Conservation (phyloP, 2,113 vertebrate species). For the Thermophis baileyi region DNA sequence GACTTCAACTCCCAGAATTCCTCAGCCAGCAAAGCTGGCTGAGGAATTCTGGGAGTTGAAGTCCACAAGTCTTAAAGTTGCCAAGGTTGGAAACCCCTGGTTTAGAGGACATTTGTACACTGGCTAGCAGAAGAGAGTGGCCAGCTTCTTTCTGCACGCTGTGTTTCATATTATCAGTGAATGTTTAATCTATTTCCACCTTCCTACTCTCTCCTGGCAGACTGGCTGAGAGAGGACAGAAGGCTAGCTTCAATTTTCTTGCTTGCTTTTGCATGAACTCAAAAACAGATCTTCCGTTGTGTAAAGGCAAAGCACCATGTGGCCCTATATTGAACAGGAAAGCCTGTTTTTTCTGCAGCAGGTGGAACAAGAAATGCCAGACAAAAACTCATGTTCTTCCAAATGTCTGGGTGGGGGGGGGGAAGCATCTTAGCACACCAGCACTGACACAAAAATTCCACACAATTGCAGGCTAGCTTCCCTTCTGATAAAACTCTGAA, state of each 20-base stretch:
- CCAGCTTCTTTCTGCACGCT: background rate
- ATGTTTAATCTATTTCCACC: conserved; percentile 46
- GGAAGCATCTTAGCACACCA: background rate
- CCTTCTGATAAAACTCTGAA: background rate
- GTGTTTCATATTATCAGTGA: background rate
- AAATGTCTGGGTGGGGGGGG: conserved; percentile 1
- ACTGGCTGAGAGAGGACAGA: background rate
- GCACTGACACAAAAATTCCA: background rate
- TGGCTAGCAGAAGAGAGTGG: background rate
- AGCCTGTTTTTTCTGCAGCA: conserved; percentile 25
- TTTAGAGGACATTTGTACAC: background rate
- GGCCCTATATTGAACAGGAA: background rate
- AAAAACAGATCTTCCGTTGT: conserved; percentile 29
- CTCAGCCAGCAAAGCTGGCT: too few relatives aligned
- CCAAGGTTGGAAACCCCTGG: background rate
- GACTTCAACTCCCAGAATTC: too few relatives aligned
- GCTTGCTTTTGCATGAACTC: background rate
- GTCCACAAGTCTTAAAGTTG: too few relatives aligned
- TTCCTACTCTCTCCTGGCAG: conserved; percentile 22
- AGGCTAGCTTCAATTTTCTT: background rate
- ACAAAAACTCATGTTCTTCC: background rate
- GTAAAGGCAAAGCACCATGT: background rate
- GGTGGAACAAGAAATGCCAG: conserved; percentile 30
- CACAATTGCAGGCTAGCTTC: background rate
- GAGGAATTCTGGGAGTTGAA: too few relatives aligned